These are phyloP conservation scores for Melanitta fusca DNA, from an alignment of 2,797 vertebrate species.

Conservation along the genomic window DNA sequence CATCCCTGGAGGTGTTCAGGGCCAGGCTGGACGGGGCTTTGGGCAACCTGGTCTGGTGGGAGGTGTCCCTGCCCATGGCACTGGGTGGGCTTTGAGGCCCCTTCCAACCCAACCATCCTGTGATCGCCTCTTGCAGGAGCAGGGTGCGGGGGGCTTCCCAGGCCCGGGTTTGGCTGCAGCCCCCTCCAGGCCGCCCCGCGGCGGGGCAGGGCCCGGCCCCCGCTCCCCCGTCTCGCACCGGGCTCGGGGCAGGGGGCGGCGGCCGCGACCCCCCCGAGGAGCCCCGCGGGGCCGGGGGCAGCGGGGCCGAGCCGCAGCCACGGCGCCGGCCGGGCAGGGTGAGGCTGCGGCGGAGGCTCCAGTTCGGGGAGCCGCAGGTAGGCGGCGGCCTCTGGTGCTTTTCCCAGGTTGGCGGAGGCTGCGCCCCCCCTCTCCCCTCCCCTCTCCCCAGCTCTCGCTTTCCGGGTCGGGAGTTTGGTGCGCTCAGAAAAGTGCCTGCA, in stretches of 20 bases:
- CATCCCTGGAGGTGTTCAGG: not conserved
- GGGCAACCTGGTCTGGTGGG: no score
- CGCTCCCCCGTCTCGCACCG: no score
- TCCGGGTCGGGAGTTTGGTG: slow-evolving; percentile 48
- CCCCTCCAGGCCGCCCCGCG: not conserved
- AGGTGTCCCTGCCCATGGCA: no score
- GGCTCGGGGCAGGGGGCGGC: not conserved
- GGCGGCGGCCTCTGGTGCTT: slow-evolving; percentile 65
- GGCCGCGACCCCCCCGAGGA: not conserved
- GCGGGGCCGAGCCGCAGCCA: not conserved
- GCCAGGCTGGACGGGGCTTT: no score
- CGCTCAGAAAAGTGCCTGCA: slow-evolving; percentile 18
- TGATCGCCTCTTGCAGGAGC: not conserved
- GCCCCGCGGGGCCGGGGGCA: not conserved
- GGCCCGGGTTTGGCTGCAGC: not conserved
- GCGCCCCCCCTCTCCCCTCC: not conserved
- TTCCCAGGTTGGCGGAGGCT: slow-evolving; percentile 1
- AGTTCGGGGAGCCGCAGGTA: slow-evolving; percentile 70
- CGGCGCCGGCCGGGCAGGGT: not conserved
- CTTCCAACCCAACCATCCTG: no score
- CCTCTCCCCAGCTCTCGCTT: slow-evolving; percentile 35
- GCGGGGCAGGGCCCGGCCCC: not conserved
- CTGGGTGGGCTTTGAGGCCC: no score
- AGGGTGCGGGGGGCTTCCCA: not conserved
- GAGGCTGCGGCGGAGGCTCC: slow-evolving; percentile 5